Percentiles rank a stretch among this genome's conserved stretches.
These are phyloP conservation scores for Bellardia bayeri DNA, from an alignment of 2,888 invertebrate genomes.

Conservation along the genomic window DNA sequence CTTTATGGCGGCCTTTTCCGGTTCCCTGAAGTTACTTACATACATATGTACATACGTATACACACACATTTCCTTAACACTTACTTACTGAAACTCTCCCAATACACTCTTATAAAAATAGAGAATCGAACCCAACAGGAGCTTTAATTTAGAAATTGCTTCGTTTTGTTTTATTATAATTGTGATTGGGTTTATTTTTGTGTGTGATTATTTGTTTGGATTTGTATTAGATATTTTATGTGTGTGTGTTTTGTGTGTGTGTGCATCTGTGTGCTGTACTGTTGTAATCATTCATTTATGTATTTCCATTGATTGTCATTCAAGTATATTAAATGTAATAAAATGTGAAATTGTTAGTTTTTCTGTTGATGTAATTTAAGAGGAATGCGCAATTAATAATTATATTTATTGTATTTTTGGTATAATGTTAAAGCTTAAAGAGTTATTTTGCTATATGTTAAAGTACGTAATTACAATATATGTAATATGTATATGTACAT, in stretches of 20 bases:
- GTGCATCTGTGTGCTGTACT: conserved; percentile 2
- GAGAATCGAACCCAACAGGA: neutral
- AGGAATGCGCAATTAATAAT: neutral
- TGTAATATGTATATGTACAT: too few species aligned
- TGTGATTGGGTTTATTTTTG: conserved; percentile 58
- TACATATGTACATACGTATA: too few species aligned
- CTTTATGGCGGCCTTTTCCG: conserved; percentile 66
- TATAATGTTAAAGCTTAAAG: neutral
- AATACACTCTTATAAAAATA: neutral
- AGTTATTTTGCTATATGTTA: neutral
- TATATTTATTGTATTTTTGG: conserved; percentile 2
- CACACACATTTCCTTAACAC: neutral
- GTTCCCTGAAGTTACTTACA: conserved; percentile 55
- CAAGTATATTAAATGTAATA: conserved; percentile 54
- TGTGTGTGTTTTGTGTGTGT: neutral
- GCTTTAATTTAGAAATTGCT: conserved; percentile 46
- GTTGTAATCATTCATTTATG: conserved; percentile 52
- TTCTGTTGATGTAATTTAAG: neutral
- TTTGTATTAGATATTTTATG: neutral
- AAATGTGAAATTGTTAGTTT: conserved; percentile 25
- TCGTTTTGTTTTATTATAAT: conserved; percentile 53
- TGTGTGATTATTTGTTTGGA: conserved; percentile 4
- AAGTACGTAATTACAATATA: too few species aligned
- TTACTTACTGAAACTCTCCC: neutral
- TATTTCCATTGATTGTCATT: conserved; percentile 59